These are phyloP conservation scores for Tethya wilhelma DNA, from an alignment of 37 sponge, comb jelly and placozoan species.

Conservation along the genomic window DNA sequence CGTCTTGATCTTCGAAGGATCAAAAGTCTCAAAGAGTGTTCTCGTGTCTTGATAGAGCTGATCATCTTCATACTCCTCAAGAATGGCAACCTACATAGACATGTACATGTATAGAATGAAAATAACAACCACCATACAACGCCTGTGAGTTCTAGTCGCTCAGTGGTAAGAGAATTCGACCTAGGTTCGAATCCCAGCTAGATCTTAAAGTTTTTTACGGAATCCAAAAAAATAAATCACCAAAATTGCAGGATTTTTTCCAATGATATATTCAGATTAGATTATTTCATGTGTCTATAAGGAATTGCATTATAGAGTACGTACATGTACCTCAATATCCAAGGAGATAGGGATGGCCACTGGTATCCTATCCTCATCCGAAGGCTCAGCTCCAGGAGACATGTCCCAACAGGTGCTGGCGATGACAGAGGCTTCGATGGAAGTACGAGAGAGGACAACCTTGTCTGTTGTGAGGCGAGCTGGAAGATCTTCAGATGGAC, in stretches of 20 bases:
- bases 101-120: neutral
- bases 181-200: too few species aligned
- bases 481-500: neutral
- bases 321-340: slow-evolving; percentile 30
- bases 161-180: too few species aligned
- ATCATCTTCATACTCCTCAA: neutral
- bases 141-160: too few species aligned
- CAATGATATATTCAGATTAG: too few species aligned
- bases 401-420: slow-evolving; percentile 16
- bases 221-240: too few species aligned
- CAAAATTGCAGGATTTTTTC: too few species aligned
- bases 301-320: too few species aligned
- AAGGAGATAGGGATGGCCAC: slow-evolving; percentile 25
- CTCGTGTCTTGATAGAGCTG: slow-evolving; percentile 38
- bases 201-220: too few species aligned
- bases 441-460: slow-evolving; percentile 3
- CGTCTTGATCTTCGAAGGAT: slow-evolving; percentile 22
- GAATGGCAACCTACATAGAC: slow-evolving; percentile 12
- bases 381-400: neutral
- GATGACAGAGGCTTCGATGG: slow-evolving; percentile 12
- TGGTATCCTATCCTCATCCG: neutral
- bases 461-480: slow-evolving; percentile 9
- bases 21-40: slow-evolving; percentile 14
- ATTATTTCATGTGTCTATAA: too few species aligned
- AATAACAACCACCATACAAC: neutral